Evolutionary conservation across 2,113 vertebrate species (phyloP).

Genomic region (Nannospalax galili): DNA sequence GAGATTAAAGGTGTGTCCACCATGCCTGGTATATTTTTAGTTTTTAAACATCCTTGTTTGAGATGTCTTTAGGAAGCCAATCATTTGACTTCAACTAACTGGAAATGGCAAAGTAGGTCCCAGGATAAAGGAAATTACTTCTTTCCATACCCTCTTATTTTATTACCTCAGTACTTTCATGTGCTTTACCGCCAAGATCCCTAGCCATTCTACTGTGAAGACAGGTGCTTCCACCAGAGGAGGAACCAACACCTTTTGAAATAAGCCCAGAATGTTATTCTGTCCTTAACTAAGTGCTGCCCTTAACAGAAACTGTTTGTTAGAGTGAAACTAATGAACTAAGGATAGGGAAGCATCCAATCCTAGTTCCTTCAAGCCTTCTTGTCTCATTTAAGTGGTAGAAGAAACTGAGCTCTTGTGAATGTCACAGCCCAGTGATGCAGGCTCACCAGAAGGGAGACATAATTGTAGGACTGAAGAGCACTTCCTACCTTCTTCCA

Average conservation of each 20-base stretch:
- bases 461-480: background rate
- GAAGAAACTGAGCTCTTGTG: background rate
- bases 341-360: background rate
- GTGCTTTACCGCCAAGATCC: background rate
- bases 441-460: background rate
- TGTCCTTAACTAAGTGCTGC: background rate
- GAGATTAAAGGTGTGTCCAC: too few relatives aligned
- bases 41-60: background rate
- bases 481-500: too few relatives aligned
- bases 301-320: background rate
- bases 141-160: background rate
- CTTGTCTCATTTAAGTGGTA: background rate
- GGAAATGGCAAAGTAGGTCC: background rate
- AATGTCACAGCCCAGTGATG: background rate
- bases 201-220: background rate
- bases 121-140: background rate
- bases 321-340: background rate
- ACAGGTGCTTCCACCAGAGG: background rate
- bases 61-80: background rate
- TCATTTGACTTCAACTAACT: background rate
- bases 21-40: background rate
- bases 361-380: background rate
- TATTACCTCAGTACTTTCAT: background rate
- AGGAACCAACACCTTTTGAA: background rate
- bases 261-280: background rate